phyloP scores from a whole-genome alignment of 1,140 invertebrate genomes.

The Cecropterus lyciades region DNA sequence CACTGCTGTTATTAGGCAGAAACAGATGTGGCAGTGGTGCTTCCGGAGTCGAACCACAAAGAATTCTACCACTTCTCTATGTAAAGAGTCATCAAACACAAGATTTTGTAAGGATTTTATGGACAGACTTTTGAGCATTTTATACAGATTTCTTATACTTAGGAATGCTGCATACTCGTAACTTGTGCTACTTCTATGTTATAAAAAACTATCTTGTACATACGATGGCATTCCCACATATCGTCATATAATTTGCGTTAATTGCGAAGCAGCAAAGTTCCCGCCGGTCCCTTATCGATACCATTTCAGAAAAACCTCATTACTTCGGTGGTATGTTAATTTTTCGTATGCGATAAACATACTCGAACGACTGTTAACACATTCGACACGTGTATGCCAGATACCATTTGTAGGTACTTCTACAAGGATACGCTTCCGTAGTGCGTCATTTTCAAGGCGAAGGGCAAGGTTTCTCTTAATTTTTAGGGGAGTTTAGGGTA shows the following conservation, averaged over 20 bases:
- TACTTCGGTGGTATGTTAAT: slow-evolving; percentile 36
- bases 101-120: too few relatives aligned
- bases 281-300: slow-evolving; percentile 6
- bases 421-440: slow-evolving; percentile 53
- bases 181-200: too few relatives aligned
- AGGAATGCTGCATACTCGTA: too few relatives aligned
- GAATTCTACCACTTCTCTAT: too few relatives aligned
- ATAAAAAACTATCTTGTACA: background rate
- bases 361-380: slow-evolving; percentile 53
- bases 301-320: slow-evolving; percentile 28
- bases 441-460: slow-evolving; percentile 46
- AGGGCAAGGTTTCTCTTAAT: slow-evolving; percentile 6
- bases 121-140: too few relatives aligned
- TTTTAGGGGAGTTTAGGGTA: background rate
- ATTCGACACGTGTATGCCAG: slow-evolving; percentile 62
- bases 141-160: too few relatives aligned
- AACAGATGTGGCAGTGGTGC: too few relatives aligned
- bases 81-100: too few relatives aligned
- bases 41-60: too few relatives aligned
- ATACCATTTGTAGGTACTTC: slow-evolving; percentile 45
- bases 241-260: slow-evolving; percentile 14
- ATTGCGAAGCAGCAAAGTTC: slow-evolving; percentile 15
- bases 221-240: slow-evolving; percentile 1
- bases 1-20: too few relatives aligned
- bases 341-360: slow-evolving; percentile 33